These are phyloP conservation scores for Flexamia atlantica DNA, from an alignment of 2,888 invertebrate species.

Conservation along the genomic window DNA sequence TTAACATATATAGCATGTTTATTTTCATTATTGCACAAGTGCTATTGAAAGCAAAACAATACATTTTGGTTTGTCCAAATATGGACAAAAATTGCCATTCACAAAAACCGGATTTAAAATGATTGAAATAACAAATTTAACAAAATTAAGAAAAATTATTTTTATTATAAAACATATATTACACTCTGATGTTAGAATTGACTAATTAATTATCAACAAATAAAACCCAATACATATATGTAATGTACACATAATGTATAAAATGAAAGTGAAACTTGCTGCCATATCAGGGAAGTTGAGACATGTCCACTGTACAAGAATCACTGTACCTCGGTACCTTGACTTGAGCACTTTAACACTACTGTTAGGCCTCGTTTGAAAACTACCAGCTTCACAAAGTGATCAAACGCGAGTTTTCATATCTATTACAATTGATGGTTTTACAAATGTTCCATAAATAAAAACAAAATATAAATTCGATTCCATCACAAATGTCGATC, in stretches of 20 bases:
- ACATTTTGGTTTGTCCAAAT: background rate
- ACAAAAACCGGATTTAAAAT: background rate
- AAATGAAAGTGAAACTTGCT: constrained; percentile 36
- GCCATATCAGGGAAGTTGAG: constrained; percentile 12
- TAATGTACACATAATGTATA: constrained; percentile 49
- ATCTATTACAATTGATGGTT: constrained; percentile 35
- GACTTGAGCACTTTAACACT: constrained; percentile 54
- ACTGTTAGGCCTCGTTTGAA: constrained; percentile 61
- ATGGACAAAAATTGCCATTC: background rate
- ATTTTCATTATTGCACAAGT: constrained; percentile 24
- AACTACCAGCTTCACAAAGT: constrained; percentile 55
- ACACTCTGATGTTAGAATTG: constrained; percentile 1
- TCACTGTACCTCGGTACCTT: constrained; percentile 6
- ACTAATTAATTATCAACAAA: constrained; percentile 29
- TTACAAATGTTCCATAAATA: constrained; percentile 54
- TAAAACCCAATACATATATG: constrained; percentile 20
- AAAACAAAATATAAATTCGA: constrained; percentile 63
- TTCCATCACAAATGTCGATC: constrained; percentile 59
- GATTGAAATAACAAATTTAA: background rate
- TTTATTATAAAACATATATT: constrained; percentile 33
- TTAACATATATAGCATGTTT: constrained; percentile 1
- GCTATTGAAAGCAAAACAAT: background rate
- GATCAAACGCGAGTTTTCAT: constrained; percentile 20
- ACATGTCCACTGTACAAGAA: background rate
- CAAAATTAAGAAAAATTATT: constrained; percentile 4